Base-by-base conservation (phyloP, 1,140 invertebrate species). In the Aleiodes sp. region DNA sequence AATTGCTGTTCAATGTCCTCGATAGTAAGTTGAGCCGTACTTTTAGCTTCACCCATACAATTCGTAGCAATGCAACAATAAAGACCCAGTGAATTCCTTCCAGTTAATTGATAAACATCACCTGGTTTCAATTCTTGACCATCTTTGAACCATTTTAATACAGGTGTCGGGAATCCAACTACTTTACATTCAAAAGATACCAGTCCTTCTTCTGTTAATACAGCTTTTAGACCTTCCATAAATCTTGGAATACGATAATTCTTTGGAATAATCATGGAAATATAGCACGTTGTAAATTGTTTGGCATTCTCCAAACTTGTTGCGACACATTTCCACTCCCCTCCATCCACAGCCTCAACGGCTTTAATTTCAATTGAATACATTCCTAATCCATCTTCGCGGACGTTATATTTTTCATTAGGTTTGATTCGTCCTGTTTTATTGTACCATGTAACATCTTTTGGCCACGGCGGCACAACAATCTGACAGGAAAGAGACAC, bases 141-240 rank as follows among this genome's bases (percentile, higher is more conserved):
- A 83, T 97, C 95, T 86, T 96, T 97, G 76, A 94, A 96, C 95
- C 95, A 96, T 76, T 90, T 90, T 0, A 96, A 84, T 37, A 92
- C 82, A 0, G 95, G 95, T 0, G 94, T 96, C 0, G 95, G 94
- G 75, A 94, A 96, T 0, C 95, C 95, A 6, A 96, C 94, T 0
- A 96, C 94, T 86, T 96, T 96, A 78, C 95, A 97, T 80, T 97
- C 95, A 76, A 97, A 96, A 0, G 94, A 96, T 2, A 97, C 95
- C 4, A 96, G 83, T 1, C 94, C 94, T 88, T 96, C 95, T 79
- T 96, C 94, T 0, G 95, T 96, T 19, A 97, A 86, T 33, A 96
- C 89, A 4, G 94, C 95, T 81, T 93, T 93, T 16, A 96, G 86
- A 72, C 92, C 93, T 81, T 97, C 95, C 89, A 97, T 92, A 82